Percentiles rank a stretch among this genome's conserved stretches.
phyloP scores from a whole-genome alignment of 2,888 invertebrate species.

The Melikaiella ostensackeni region DNA sequence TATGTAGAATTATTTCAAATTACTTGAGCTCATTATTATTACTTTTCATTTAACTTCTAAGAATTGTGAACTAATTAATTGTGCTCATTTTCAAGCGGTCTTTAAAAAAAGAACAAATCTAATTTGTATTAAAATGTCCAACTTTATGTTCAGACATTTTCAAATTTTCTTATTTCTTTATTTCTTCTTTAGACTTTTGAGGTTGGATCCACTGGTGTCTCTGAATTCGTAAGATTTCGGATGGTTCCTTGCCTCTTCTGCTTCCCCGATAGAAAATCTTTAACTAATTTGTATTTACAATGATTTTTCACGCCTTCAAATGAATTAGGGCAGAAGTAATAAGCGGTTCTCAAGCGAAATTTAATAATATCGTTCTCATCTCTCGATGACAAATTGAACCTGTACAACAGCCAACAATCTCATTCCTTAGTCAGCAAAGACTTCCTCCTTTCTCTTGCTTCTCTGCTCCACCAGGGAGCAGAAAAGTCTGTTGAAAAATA shows the following conservation, averaged over 20 bases:
- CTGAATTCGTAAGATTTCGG: conserved; percentile 24
- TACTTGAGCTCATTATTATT: no score
- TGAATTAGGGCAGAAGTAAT: conserved; percentile 50
- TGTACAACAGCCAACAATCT: not conserved
- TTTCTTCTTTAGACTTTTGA: not conserved
- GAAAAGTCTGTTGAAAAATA: conserved; percentile 34
- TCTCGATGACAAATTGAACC: not conserved
- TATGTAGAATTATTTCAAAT: no score
- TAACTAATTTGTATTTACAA: conserved; percentile 75
- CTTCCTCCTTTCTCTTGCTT: conserved; percentile 16
- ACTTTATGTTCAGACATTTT: not conserved
- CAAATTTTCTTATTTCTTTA: not conserved
- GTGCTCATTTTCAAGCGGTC: no score
- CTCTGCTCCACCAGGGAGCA: conserved; percentile 20
- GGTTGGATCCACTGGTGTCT: not conserved
- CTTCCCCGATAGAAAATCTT: conserved; percentile 70
- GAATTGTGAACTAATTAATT: no score
- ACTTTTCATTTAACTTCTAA: no score
- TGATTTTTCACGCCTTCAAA: conserved; percentile 67
- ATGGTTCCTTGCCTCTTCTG: conserved; percentile 59
- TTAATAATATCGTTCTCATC: not conserved
- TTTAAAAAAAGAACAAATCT: not conserved
- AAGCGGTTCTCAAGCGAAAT: not conserved
- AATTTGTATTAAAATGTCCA: not conserved
- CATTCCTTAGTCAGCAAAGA: not conserved